Conservation (phyloP, 35 echinoderm and acorn worm species). For the Acanthaster planci region DNA sequence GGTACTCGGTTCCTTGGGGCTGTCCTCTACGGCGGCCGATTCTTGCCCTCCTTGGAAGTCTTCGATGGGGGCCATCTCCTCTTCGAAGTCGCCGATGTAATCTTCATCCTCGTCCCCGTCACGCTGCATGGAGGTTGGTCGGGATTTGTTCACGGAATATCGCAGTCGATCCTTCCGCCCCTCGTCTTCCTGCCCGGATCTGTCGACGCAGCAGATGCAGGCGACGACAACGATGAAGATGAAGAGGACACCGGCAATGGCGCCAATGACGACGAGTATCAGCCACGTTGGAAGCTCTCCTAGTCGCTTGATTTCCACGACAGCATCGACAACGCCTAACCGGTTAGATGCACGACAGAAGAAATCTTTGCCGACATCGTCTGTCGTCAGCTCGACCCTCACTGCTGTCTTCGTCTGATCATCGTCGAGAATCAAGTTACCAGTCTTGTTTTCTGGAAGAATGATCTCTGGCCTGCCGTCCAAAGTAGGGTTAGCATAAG, state of each 20-base stretch:
- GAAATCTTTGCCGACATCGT: neutral
- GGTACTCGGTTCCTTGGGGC: neutral
- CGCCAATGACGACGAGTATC: neutral
- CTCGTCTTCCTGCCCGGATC: neutral
- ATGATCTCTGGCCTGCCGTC: neutral
- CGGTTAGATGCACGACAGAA: neutral
- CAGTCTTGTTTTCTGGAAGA: neutral
- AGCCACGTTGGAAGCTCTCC: neutral
- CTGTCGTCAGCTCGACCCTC: neutral
- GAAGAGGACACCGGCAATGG: neutral
- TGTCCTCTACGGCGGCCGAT: neutral
- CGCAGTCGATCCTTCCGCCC: neutral
- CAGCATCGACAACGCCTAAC: neutral
- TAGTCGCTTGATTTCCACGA: neutral
- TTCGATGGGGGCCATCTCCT: constrained; percentile 7
- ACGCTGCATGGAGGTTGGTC: neutral
- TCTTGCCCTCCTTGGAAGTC: constrained; percentile 9
- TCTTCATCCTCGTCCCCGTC: neutral
- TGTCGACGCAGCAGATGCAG: neutral
- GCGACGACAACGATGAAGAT: neutral
- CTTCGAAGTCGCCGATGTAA: neutral
- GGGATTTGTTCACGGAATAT: neutral
- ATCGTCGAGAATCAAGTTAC: neutral
- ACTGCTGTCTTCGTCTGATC: neutral
- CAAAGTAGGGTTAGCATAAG: neutral